Evolutionary conservation across 2,113 vertebrate species (phyloP), one percentile per base, ranked within the genome.

Genomic region (Malurus cyaneus): DNA sequence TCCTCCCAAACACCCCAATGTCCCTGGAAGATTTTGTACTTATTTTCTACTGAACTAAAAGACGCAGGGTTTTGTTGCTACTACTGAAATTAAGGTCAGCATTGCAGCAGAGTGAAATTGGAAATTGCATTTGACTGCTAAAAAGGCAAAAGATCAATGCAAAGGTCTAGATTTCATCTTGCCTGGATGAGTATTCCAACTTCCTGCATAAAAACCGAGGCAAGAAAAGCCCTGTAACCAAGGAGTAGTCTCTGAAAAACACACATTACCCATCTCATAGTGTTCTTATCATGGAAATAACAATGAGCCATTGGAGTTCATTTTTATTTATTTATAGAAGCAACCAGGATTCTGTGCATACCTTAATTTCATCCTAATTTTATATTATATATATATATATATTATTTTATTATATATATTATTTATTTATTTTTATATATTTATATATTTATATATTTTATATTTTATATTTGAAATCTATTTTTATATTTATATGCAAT

Each of bases 51-150:
- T 78, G 62, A 57, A 60, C 42, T 10, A 46, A 47, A 62, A 73
- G 26, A 44, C 18, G 5, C 9, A 42, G 31, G 20, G 12, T 62
- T 83, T 86, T 50, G 49, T 85, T 80, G 16, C 26, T 52, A 1
- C 42, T 44, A 10, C 36, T 57, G 46, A 96, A 93, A 83, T 88
- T 80, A 89, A 88, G 50, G 67, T 80, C 42, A 87, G 64, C 71
- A 24, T 83, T 92, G 47, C 79, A 92, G 72, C 67, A 92, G 74
- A 42, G 32, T 19, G 53, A 76, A 93, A 92, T 8, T 89, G 89
- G 46, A 93, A 88, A 94, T 87, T 65, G 7, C 28, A 65, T 92
- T 95, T 89, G 11, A 21, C 26, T 80, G 67, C 80, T 85, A 92
- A 88, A 89, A 49, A n/a, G 52, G 42, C 47, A 86, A 80, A 89